Evolutionary conservation across 2,888 invertebrate species (phyloP), one percentile per base, ranked within the genome.

Genomic region (Congeria kusceri): DNA sequence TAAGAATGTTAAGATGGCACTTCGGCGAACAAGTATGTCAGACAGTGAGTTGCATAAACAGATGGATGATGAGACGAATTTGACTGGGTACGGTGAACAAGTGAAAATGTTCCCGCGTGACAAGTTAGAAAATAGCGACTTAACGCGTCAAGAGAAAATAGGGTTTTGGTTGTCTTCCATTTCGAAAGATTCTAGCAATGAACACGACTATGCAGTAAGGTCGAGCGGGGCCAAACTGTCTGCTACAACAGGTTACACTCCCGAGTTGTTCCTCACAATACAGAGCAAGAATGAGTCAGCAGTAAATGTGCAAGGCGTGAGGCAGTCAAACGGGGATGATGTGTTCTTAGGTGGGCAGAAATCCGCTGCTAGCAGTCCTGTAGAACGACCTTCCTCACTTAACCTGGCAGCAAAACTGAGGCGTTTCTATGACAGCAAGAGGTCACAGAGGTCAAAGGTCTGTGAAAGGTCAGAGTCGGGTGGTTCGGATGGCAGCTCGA

Each of bases 91-190:
- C 15, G 39, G 47, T 61, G 61, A 61, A 58, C 67, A 70, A n/a
- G 70, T 73, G n/a, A 75, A 74, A 64, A 62, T 77, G 32, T 75
- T 78, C 62, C 72, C 65, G 39, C 56, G 44, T 39, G 65, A 56
- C 18, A 46, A 64, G 11, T 58, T 58, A 25, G 62, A 72, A 29
- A 72, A 53, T 29, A 71, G 61, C 53, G 77, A 83, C 53, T 49
- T 83, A 23, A 61, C 78, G 0, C 44, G 76, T 18, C 67, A 73
- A 49, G 83, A 83, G 47, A 83, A 80, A 57, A 80, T 83, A 32
- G 80, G 80, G 0, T 72, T 65, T 32, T 83, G 83, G 83, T 57
- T 83, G 25, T 73, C 80, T 20, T 80, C 83, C 11, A 56, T 83
- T 29, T 47, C 71, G n/a, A 23, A 58, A 56, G 23, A 63, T 18